Percentiles rank a stretch among this genome's conserved stretches.
These are phyloP conservation scores for Ellobium chinense DNA, from an alignment of 2,888 invertebrate species.

Conservation along the genomic window DNA sequence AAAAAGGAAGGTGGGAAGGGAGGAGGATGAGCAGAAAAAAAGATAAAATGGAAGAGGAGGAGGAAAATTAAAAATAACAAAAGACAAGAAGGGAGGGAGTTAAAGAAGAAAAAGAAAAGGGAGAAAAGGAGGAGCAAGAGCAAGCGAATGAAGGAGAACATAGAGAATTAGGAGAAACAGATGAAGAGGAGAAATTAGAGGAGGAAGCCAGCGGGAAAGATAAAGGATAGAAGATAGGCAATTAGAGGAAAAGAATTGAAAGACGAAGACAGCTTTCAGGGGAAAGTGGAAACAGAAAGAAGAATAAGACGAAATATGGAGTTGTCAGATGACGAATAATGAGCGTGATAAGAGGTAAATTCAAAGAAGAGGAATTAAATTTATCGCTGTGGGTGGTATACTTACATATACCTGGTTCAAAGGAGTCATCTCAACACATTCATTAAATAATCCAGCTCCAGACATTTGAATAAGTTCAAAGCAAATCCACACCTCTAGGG, in stretches of 20 bases:
- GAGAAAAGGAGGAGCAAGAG: constrained; percentile 4
- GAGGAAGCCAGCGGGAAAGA: background rate
- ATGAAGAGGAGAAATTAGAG: background rate
- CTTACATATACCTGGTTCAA: no score
- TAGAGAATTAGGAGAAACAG: background rate
- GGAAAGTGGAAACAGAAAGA: no score
- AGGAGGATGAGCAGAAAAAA: background rate
- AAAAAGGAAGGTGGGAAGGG: background rate
- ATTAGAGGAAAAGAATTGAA: background rate
- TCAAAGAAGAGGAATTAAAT: no score
- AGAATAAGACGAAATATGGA: no score
- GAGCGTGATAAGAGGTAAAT: no score
- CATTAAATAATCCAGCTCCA: no score
- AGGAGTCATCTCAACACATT: no score
- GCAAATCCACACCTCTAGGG: no score
- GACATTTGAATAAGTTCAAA: no score
- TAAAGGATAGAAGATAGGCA: background rate
- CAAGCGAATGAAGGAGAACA: background rate
- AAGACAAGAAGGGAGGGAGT: background rate
- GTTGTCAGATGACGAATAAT: no score
- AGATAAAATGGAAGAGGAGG: background rate
- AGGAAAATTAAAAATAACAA: background rate
- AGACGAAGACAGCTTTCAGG: no score
- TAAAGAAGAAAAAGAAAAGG: background rate
- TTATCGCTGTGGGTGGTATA: no score